phyloP scores from a whole-genome alignment of 1,140 invertebrate genomes.

The Zaprionus tsacasi region DNA sequence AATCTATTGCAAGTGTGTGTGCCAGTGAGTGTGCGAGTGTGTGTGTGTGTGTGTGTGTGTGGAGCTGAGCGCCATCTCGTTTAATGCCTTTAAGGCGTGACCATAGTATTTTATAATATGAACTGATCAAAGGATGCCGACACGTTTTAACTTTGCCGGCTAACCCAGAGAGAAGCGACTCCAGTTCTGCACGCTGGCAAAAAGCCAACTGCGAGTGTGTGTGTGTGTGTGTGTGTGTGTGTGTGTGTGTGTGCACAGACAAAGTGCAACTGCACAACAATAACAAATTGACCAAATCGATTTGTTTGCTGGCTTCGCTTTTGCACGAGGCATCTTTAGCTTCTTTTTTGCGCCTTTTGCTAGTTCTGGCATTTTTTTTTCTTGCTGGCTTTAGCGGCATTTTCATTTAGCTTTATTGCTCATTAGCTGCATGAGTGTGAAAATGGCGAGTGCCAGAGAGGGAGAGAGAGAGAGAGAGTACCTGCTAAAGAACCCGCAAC shows the following conservation, averaged over 20 bases:
- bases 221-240: background rate
- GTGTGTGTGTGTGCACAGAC: constrained; percentile 18
- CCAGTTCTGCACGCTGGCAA: constrained; percentile 76
- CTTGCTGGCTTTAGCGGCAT: constrained; percentile 53
- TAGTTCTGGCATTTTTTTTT: background rate
- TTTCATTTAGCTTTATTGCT: constrained; percentile 82
- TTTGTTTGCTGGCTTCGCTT: constrained; percentile 63
- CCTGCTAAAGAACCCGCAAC: constrained; percentile 26
- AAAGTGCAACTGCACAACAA: constrained; percentile 62
- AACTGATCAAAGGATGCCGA: constrained; percentile 84
- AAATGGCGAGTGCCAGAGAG: constrained; percentile 68
- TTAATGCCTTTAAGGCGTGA: constrained; percentile 84
- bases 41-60: constrained; percentile 58
- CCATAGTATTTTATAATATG: constrained; percentile 84
- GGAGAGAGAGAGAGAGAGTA: background rate
- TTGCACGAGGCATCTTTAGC: constrained; percentile 36
- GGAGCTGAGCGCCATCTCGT: constrained; percentile 83
- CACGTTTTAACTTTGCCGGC: constrained; percentile 81
- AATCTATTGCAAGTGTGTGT: constrained; percentile 60
- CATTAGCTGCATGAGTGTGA: constrained; percentile 79
- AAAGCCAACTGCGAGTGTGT: constrained; percentile 22
- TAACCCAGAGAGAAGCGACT: constrained; percentile 58
- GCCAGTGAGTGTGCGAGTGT: background rate
- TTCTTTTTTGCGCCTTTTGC: constrained; percentile 40
- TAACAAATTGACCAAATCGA: constrained; percentile 83